Evolutionary conservation across 2,888 invertebrate genomes (phyloP).

Genomic region (Acleris emargana): DNA sequence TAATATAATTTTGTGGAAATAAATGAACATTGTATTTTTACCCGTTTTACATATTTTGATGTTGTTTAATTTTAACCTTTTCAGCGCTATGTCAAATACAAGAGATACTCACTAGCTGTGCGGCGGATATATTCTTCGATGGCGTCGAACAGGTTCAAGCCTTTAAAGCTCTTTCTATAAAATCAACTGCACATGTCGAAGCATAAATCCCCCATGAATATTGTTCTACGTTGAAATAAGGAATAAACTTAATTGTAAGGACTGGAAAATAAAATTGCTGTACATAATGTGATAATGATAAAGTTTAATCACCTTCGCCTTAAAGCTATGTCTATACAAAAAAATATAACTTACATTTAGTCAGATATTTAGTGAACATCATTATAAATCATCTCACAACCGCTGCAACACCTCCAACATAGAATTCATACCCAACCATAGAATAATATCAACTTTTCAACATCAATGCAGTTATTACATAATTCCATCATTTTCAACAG

Average conservation of each 20-base stretch:
- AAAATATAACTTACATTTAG: constrained; percentile 81
- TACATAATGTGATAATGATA: constrained; percentile 66
- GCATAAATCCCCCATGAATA: neutral
- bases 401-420: constrained; percentile 77
- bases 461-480: constrained; percentile 47
- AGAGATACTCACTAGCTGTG: no score
- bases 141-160: no score
- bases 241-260: neutral
- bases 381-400: constrained; percentile 83
- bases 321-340: constrained; percentile 81
- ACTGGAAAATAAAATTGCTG: constrained; percentile 41
- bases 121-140: no score
- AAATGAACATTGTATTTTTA: neutral
- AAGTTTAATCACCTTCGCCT: constrained; percentile 76
- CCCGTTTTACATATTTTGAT: no score
- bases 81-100: no score
- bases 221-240: neutral
- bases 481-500: constrained; percentile 55
- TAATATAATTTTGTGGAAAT: neutral
- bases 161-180: no score
- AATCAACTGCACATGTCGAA: no score
- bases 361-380: constrained; percentile 82
- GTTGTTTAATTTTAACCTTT: no score
- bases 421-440: constrained; percentile 71
- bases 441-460: constrained; percentile 63